Conservation (phyloP, 2,113 vertebrate genomes). For the Vombatus ursinus region DNA sequence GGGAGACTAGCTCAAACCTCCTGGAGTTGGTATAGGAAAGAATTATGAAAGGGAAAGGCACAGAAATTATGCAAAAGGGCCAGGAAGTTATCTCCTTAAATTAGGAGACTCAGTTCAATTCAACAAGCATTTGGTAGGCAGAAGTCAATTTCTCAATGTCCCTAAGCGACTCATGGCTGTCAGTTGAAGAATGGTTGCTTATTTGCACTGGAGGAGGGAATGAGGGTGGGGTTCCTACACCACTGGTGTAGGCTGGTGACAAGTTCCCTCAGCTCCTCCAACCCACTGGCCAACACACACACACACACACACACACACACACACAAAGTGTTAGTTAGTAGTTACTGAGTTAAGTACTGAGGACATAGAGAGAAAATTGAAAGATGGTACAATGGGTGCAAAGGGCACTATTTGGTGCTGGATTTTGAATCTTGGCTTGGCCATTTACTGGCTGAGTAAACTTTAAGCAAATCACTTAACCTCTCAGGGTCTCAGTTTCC, state of each 20-base stretch:
- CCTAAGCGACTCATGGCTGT: background rate
- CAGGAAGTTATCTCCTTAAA: background rate
- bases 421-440: background rate
- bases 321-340: background rate
- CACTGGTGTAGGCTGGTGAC: background rate
- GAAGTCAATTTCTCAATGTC: background rate
- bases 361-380: too few relatives aligned
- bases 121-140: background rate
- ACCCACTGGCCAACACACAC: too few relatives aligned
- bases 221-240: background rate
- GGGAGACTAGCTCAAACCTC: too few relatives aligned
- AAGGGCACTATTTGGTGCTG: background rate
- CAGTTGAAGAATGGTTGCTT: background rate
- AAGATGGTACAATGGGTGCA: background rate
- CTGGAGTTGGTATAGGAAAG: background rate
- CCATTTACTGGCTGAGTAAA: background rate
- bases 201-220: background rate
- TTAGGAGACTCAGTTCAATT: background rate
- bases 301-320: too few relatives aligned
- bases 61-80: background rate
- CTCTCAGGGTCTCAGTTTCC: background rate
- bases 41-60: background rate
- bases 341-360: background rate
- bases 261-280: background rate
- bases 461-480: background rate